Base-by-base conservation (phyloP, 2,888 invertebrate species). In the Lasioglossum villosulum region DNA sequence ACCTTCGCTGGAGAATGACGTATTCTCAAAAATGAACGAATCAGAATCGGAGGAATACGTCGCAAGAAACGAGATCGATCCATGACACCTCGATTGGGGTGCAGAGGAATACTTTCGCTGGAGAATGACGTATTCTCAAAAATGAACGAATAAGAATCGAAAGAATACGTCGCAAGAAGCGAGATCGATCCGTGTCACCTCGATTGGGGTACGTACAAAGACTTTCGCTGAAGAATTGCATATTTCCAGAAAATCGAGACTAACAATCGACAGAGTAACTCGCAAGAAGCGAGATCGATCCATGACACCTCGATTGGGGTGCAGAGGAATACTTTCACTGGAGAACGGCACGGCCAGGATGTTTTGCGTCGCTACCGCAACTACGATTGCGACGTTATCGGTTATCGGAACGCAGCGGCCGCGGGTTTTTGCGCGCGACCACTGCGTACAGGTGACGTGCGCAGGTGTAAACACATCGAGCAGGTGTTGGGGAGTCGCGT, bases 401-500 rank as follows among this genome's bases (percentile, higher is more conserved):
- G 75, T 76, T 71, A 63, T 52, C 70, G 71, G 30, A 30, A 30
- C 14, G 52, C 72, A 68, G 34, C 66, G 42, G 42, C 48, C 14
- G 42, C 70, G 70, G 19, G 37, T 81, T 66, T 76, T 66, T 27
- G 23, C 74, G 10, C 59, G 45, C 70, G 27, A 10, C 75, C 19
- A 19, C 30, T n/a, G 63, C 8, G 63, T 19, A 63, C 75, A 83
- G 81, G 75, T 83, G 83, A 45, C 42, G 63, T 30, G 76, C 72
- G 84, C 88, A 87, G 85, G 78, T 89, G 89, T 59, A 63, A 68
- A 34, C 59, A 71, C 14, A n/a, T 56, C 27, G 52, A 70, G 37
- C 89, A 89, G 88, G 82, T 89, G 89, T 76, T 70, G 30, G 39
- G 39, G 42, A 80, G 52, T 63, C 76, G 74, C 34, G 71, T 82